Conservation (phyloP, 2,888 invertebrate genomes). For the Acrobasis repandana region DNA sequence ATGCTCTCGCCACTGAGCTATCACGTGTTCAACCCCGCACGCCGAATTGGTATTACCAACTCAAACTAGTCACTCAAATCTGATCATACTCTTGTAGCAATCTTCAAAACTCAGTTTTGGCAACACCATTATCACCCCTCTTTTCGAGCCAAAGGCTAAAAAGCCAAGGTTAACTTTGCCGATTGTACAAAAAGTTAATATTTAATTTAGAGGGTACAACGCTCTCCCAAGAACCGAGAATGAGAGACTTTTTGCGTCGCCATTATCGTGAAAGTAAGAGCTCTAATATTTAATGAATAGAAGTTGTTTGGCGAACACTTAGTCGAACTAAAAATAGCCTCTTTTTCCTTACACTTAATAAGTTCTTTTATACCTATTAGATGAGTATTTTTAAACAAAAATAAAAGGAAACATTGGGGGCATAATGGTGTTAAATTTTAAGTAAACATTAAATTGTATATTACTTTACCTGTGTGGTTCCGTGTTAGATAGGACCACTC, state of each 20-base stretch:
- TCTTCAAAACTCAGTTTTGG: neutral
- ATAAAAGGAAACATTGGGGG: too few relatives aligned
- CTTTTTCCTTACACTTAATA: neutral
- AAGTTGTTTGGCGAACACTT: neutral
- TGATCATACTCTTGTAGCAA: too few relatives aligned
- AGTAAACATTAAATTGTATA: too few relatives aligned
- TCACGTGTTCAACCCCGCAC: too few relatives aligned
- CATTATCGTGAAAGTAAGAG: slow-evolving; percentile 18
- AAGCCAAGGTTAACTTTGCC: neutral
- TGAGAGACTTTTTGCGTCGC: slow-evolving; percentile 14
- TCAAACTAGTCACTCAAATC: too few relatives aligned
- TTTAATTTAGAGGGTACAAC: neutral
- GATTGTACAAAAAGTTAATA: slow-evolving; percentile 13
- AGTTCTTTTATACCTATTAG: too few relatives aligned
- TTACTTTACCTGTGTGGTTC: too few relatives aligned
- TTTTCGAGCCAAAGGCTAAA: neutral
- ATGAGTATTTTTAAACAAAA: too few relatives aligned
- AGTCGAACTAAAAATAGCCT: neutral
- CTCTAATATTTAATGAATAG: slow-evolving; percentile 16
- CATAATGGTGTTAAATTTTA: too few relatives aligned
- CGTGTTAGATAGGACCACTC: too few relatives aligned
- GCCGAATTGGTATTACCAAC: too few relatives aligned
- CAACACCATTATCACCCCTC: neutral
- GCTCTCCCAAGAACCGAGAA: neutral
- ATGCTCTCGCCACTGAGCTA: too few relatives aligned